Base-by-base conservation (phyloP, 23 tunicate species). In the Botrylloides violaceus region DNA sequence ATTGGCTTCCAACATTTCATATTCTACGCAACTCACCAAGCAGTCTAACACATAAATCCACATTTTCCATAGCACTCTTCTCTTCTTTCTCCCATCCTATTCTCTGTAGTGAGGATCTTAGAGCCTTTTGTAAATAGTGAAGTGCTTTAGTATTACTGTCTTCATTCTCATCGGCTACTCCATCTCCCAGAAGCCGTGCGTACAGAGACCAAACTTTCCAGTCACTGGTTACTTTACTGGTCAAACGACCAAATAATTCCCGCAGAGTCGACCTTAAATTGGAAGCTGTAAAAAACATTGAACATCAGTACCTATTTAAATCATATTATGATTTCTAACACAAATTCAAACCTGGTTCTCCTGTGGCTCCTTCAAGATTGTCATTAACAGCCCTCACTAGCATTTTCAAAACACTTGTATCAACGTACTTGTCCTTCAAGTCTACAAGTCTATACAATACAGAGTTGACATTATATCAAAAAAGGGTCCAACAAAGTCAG, bases 1-100 rank as follows among this genome's bases (percentile, higher is more conserved):
- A 19, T 61, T 20, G 25, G 66, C 19, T 18, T 61, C 20, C 68
- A 19, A 26, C 55, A 24, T 37, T 5, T 32, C 31, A 65, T 26
- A 35, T 63, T 65, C 53, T n/a, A 15, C 9, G 15, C 53, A 36
- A 7, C 66, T 76, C 83, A 57, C 18, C 50, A 21, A 63, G 7
- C 19, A 84, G 22, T 64, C 39, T 30, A 19, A 55, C 39, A 23
- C 78, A 25, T 7, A 76, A 25, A 38, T 49, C 56, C 12, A 68
- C 58, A 7, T 71, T 18, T 27, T 81, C 61, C 30, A 75, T 34
- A 2, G 79, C 66, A 59, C 36, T 3, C 4, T 70, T 47, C 15
- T 76, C 78, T 48, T 87, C 82, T 34, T 87, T 87, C 56, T 80
- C 86, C 86, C 95, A 87, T 23, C 71, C 82, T 9, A 59, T 23